Conservation (phyloP, 2,113 vertebrate species). For the Dolichotis patagonum region DNA sequence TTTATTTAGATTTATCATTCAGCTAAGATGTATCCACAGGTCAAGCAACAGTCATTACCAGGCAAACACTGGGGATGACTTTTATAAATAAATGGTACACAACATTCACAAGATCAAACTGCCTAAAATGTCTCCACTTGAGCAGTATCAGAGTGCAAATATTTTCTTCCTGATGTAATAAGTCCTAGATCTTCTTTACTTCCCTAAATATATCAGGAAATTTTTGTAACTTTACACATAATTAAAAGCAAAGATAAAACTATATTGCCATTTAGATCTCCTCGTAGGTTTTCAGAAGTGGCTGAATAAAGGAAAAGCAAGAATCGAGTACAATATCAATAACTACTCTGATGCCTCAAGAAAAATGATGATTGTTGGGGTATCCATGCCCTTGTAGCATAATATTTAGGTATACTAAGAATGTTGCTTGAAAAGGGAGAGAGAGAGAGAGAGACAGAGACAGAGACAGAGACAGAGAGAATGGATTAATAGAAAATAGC, state of each 20-base stretch:
- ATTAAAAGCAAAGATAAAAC: not conserved
- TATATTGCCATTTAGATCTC: not conserved
- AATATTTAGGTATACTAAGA: not conserved
- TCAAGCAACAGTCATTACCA: fast-evolving
- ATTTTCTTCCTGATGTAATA: not conserved
- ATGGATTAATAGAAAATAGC: not conserved
- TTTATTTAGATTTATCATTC: not conserved
- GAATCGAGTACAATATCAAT: not conserved
- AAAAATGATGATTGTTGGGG: not conserved
- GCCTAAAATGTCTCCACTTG: not conserved
- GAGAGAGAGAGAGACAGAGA: not conserved
- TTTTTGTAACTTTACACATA: constrained; percentile 23
- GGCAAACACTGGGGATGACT: not conserved
- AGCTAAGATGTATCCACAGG: fast-evolving
- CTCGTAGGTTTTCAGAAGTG: constrained; percentile 19
- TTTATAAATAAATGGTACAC: not conserved
- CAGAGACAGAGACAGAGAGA: too few relatives aligned
- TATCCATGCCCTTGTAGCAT: not conserved
- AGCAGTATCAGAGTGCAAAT: not conserved
- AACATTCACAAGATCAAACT: not conserved
- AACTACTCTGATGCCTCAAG: not conserved
- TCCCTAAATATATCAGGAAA: not conserved
- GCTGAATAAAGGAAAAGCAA: not conserved
- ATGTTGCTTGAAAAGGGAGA: not conserved
- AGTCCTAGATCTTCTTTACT: not conserved